Evolutionary conservation across 1,140 invertebrate species (phyloP), one percentile per base, ranked within the genome.

Genomic region (Daktulosphaira vitifoliae): DNA sequence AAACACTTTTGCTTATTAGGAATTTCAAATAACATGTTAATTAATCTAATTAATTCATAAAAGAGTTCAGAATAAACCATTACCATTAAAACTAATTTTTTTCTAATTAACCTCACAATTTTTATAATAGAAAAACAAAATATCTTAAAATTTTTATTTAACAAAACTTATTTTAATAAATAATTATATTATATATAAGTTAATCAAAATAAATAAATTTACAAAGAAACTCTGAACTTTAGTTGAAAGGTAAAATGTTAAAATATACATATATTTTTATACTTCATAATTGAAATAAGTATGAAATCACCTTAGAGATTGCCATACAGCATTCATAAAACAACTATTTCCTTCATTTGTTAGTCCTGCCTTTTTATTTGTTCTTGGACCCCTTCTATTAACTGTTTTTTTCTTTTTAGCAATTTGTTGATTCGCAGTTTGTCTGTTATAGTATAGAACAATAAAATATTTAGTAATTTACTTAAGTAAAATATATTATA

Each of bases 241-340:
- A n/a, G n/a, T n/a, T n/a, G n/a, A n/a, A 50, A 11, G 9, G 48
- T 18, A 3, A 18, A 23, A 4, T 4, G 48, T 25, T 25, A 50
- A 18, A 11, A 20, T 50, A 11, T 5, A 50, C 13, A 50, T 50
- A 11, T 9, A 9, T 23, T 4, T 20, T 6, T 50, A 23, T 23
- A 23, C 16, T 23, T 50, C n/a, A 6, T 20, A 20, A 46, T 9
- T 9, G 8, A n/a, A n/a, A n/a, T n/a, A n/a, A n/a, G n/a, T n/a
- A n/a, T n/a, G n/a, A n/a, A n/a, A n/a, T 46, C 75, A 82, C 81
- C 81, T 89, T 70, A 92, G 79, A 68, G 87, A 89, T 72, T 92
- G 89, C 62, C 91, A 77, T 46, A 91, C 88, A 64, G 87, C 86
- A 77, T 90, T 91, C 88, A 92, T 92, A 75, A 91, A 92, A 75